Base-by-base conservation (phyloP, 2,888 invertebrate species). In the Clunio marinus region DNA sequence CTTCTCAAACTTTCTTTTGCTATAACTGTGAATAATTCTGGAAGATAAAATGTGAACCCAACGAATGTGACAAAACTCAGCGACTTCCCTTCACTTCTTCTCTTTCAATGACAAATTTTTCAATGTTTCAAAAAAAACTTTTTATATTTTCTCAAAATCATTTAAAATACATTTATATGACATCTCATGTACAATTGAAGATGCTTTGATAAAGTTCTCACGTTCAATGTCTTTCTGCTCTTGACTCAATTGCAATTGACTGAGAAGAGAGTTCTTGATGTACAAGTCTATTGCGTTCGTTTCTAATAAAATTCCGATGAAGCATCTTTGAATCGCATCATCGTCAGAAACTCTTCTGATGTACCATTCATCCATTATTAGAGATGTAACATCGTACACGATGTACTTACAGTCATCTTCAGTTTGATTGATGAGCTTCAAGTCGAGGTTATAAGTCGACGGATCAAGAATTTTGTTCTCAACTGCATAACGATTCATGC, bases 161-260 rank as follows among this genome's bases (percentile, higher is more conserved):
- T 25, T 32, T n/a, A 8, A 10, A n/a, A 59, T 35, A 32, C 59
- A 59, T 17, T 28, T 20, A 20, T 59, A 59, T 17, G 32, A 15
- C 20, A 17, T 10, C 20, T 35, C 59, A 20, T 32, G 59, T 27
- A 59, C 15, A 15, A 17, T 59, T n/a, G 17, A 27, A 28, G 15
- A 17, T 1, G 15, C 17, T 17, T 28, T 20, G 17, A 59, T 32
- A 10, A 35, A 59, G 59, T 59, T 32, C 10, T 59, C 59, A 32
- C 17, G 59, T 59, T 59, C 59, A 15, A 32, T 17, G 28, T 59
- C 59, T 59, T 32, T 28, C 32, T 59, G 28, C 13, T 59, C 32
- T 22, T 51, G 2, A 20, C 20, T 58, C 58, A 58, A 27, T 25
- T 15, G 2, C 27, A 58, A 27, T 58, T 58, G 27, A 58, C 58